phyloP scores from a whole-genome alignment of 2,113 vertebrate genomes.

The Emydura subglobosa region DNA sequence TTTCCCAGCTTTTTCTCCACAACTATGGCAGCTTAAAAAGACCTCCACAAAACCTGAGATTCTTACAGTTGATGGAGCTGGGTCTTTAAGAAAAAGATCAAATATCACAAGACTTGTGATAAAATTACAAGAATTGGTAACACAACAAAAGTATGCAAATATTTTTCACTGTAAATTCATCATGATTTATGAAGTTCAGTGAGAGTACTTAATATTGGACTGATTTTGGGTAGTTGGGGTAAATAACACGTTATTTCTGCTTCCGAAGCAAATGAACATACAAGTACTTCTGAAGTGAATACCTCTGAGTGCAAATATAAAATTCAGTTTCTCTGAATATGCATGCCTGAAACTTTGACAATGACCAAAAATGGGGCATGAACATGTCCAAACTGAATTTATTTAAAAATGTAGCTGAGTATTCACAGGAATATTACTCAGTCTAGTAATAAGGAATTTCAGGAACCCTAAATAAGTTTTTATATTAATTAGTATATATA shows the following conservation, averaged over 20 bases:
- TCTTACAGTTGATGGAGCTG: neutral
- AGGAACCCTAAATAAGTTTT: neutral
- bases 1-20: neutral
- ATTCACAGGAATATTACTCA: neutral
- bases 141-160: neutral
- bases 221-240: neutral
- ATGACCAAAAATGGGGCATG: rapidly evolving
- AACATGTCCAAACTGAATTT: neutral
- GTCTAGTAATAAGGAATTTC: neutral
- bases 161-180: neutral
- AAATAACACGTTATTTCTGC: neutral
- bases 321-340: neutral
- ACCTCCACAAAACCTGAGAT: neutral
- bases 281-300: neutral
- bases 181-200: neutral
- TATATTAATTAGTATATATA: neutral
- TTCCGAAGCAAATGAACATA: neutral
- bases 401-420: neutral
- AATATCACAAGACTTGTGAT: neutral
- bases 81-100: neutral
- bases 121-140: neutral
- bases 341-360: neutral
- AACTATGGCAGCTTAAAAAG: neutral
- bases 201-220: neutral
- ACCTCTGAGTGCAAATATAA: neutral